Evolutionary conservation across 2,797 vertebrate species (phyloP).

Genomic region (Xenopus petersii): DNA sequence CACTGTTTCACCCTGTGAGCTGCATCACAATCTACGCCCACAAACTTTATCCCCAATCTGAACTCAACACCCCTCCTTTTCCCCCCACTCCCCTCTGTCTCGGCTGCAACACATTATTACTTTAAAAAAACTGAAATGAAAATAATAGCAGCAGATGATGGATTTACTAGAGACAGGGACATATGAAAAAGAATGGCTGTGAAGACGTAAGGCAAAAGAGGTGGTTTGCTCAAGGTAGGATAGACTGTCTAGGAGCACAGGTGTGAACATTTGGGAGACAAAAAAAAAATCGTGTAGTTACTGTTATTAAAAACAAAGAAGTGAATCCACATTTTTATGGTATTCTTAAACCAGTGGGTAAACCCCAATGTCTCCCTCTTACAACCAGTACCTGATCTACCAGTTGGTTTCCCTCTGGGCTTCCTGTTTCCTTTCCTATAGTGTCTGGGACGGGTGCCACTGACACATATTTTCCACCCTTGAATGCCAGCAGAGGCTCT

Average conservation of each 20-base stretch:
- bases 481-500: constrained; percentile 92
- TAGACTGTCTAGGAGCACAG: not conserved
- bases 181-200: constrained; percentile 41
- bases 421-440: constrained; percentile 98
- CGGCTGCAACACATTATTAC: constrained; percentile 55
- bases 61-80: constrained; percentile 72
- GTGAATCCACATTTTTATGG: not conserved
- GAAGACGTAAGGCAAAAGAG: constrained; percentile 14
- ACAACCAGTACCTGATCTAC: constrained; percentile 91
- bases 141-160: constrained; percentile 66
- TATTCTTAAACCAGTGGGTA: constrained; percentile 26
- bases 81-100: constrained; percentile 53
- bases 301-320: too few relatives aligned
- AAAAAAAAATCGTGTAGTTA: too few relatives aligned
- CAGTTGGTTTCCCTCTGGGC: constrained; percentile 97
- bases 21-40: constrained; percentile 66
- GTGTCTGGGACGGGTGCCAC: constrained; percentile 90
- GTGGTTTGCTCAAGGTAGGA: not conserved
- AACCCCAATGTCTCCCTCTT: constrained; percentile 54
- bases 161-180: constrained; percentile 58
- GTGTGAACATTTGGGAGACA: not conserved
- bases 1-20: constrained; percentile 62
- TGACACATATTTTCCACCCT: constrained; percentile 97
- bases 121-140: constrained; percentile 45
- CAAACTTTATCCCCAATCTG: constrained; percentile 81